Evolutionary conservation across 2,888 invertebrate genomes (phyloP), one percentile per base, ranked within the genome.

Genomic region (Molorchus minor): DNA sequence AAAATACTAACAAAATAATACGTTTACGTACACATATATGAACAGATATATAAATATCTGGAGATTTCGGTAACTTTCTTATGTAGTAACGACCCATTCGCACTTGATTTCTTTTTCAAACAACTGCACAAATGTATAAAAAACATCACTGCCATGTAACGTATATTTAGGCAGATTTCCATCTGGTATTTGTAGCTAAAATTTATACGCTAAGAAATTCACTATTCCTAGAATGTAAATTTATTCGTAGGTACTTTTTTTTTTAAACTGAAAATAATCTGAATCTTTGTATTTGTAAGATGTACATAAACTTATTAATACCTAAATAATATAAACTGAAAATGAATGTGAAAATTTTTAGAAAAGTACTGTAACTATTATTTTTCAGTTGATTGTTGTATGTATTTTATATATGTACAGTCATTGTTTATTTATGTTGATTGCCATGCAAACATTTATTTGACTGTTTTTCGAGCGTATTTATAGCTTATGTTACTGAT

Each of bases 81-180:
- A 47, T 35, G 17, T 47, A 21, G 20, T 47, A 20, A 35, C 35
- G 19, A 47, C 19, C 20, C 35, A 25, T 53, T n/a, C 45, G 43
- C 16, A 38, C 21, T 25, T 36, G 49, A 57, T 63, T 67, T 65
- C 33, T 53, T 36, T 58, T 54, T 61, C 41, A 60, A 25, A 60
- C 33, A 56, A 46, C 49, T 68, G 78, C 79, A 79, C 79, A 79
- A 79, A 69, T 69, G 65, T 70, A 69, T 65, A 68, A 68, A 74
- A 71, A 74, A 71, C 65, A 72, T 77, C 79, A 79, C 79, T 79
- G 79, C 79, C 79, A 79, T 67, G 65, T 74, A 73, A 68, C 73
- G 69, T 73, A 68, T 73, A 67, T 64, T 70, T 78, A 77, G 79
- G 79, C 79, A 78, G 78, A 74, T 73, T 71, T 76, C 73, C 75